These are phyloP conservation scores for Sprattus sprattus DNA, from an alignment of 2,113 vertebrate genomes.

Conservation along the genomic window DNA sequence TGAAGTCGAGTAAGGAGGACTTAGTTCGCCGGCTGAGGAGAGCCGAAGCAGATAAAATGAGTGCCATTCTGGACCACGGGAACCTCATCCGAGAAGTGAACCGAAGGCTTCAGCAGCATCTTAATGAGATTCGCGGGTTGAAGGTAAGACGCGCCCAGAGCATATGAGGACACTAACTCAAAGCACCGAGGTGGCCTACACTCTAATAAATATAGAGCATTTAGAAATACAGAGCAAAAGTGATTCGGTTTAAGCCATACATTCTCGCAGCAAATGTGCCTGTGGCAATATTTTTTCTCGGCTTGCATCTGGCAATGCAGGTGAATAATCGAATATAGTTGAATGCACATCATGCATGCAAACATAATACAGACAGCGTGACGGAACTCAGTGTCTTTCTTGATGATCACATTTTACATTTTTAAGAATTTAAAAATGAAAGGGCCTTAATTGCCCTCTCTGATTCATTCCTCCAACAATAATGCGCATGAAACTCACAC, in stretches of 20 bases:
- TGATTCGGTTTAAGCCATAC: not conserved
- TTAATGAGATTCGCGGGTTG: conserved; percentile 90
- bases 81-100: conserved; percentile 97
- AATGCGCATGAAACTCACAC: not conserved
- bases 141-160: conserved; percentile 79
- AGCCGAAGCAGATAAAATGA: conserved; percentile 92
- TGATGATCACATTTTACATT: too few relatives aligned
- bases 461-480: not conserved
- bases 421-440: not conserved
- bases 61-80: conserved; percentile 94
- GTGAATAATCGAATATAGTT: not conserved
- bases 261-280: not conserved
- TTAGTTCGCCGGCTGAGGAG: conserved; percentile 87
- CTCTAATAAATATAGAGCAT: not conserved
- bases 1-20: conserved; percentile 92
- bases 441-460: not conserved
- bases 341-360: not conserved
- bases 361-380: not conserved
- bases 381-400: not conserved
- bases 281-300: not conserved
- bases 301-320: not conserved
- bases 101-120: conserved; percentile 92
- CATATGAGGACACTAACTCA: not conserved
- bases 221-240: not conserved
- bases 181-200: not conserved